Conservation (phyloP, 2,797 vertebrate species). For the Helicolenus hilgendorfi region DNA sequence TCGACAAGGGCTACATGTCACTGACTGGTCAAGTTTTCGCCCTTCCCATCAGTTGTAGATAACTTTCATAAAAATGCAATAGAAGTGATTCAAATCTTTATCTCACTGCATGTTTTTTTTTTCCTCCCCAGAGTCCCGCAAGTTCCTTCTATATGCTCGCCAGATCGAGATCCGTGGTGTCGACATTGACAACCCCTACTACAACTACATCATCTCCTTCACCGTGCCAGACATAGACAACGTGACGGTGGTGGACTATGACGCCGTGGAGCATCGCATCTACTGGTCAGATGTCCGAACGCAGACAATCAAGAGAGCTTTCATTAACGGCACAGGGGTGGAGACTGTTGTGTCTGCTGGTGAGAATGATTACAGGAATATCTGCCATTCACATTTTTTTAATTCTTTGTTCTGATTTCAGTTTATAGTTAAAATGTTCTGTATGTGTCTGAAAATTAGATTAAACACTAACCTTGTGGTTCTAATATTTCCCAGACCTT, state of each 20-base stretch:
- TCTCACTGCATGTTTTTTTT: neutral
- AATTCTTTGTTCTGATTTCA: neutral
- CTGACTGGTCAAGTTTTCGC: constrained; percentile 1
- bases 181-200: constrained; percentile 97
- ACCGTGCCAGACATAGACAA: constrained; percentile 98
- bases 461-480: neutral
- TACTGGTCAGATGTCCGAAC: constrained; percentile 99
- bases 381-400: neutral
- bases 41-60: neutral
- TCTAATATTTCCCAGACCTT: constrained; percentile 88
- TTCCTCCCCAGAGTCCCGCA: constrained; percentile 92
- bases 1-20: neutral
- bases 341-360: constrained; percentile 97
- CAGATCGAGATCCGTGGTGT: constrained; percentile 98
- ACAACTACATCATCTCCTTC: constrained; percentile 99
- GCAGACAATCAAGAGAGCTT: constrained; percentile 97
- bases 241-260: constrained; percentile 96
- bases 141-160: constrained; percentile 97
- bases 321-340: constrained; percentile 97
- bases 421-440: neutral
- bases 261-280: constrained; percentile 95
- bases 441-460: neutral
- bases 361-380: constrained; percentile 63
- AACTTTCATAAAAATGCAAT: neutral
- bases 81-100: neutral